These are phyloP conservation scores for Physeter macrocephalus DNA, from an alignment of 2,113 vertebrate genomes.

Conservation along the genomic window DNA sequence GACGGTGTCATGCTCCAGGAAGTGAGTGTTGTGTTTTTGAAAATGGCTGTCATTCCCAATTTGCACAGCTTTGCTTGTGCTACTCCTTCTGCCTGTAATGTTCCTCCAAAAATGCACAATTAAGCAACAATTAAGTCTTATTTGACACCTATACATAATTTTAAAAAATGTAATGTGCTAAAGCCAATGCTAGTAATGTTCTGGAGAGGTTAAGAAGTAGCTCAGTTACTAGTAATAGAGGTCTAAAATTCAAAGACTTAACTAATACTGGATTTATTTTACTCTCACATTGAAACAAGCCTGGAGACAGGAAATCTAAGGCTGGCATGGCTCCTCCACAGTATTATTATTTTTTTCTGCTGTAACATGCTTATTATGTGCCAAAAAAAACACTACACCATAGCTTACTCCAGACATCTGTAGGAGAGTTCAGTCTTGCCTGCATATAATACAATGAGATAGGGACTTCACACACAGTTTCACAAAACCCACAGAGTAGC, in stretches of 20 bases:
- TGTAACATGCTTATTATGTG: conserved; percentile 99
- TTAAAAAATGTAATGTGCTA: not conserved
- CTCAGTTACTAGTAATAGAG: not conserved
- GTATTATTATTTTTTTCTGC: conserved; percentile 78
- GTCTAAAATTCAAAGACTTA: not conserved
- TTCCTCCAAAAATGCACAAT: not conserved
- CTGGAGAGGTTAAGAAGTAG: not conserved
- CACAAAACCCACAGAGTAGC: conserved; percentile 95
- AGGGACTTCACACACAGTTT: conserved; percentile 94
- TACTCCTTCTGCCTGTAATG: not conserved
- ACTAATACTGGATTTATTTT: not conserved
- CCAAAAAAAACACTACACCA: conserved; percentile 85
- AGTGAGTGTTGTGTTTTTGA: not conserved
- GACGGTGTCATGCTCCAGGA: too few relatives aligned
- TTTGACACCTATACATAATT: not conserved
- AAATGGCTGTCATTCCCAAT: not conserved
- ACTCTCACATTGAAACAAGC: not conserved
- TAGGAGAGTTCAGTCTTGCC: conserved; percentile 94
- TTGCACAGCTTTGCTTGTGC: not conserved
- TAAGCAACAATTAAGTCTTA: not conserved
- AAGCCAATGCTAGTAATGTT: not conserved
- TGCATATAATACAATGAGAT: conserved; percentile 99
- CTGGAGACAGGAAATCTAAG: not conserved
- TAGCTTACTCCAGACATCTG: conserved; percentile 94
- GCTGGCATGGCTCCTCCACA: not conserved